These are phyloP conservation scores for Agrypnia vestita DNA, from an alignment of 1,140 invertebrate species.

Conservation along the genomic window DNA sequence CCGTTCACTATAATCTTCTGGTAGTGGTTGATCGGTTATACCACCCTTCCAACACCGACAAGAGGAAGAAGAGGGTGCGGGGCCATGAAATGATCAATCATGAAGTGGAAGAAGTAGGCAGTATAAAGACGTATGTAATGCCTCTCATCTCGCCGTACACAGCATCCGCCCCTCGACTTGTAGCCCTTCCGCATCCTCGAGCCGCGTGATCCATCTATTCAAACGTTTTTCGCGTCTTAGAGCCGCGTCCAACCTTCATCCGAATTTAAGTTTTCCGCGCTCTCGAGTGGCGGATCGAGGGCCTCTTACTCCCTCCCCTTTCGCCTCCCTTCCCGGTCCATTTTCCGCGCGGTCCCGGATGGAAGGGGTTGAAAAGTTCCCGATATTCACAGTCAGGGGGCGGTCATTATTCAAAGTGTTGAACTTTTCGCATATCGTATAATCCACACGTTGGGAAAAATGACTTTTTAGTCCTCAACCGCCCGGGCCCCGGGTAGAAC, in stretches of 20 bases:
- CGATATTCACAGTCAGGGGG: slow-evolving; percentile 35
- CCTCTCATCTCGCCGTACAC: not conserved
- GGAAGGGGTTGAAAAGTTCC: slow-evolving; percentile 20
- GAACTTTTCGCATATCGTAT: slow-evolving; percentile 46
- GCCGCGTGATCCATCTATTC: slow-evolving; percentile 10
- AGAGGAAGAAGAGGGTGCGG: too few relatives aligned
- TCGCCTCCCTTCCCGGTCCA: not conserved
- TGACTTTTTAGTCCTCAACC: not conserved
- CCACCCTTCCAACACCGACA: too few relatives aligned
- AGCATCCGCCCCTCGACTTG: not conserved
- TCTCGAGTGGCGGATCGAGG: slow-evolving; percentile 9
- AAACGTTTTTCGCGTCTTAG: slow-evolving; percentile 16
- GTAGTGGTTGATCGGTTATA: too few relatives aligned
- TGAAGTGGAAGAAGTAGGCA: too few relatives aligned
- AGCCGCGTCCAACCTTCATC: not conserved
- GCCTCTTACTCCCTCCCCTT: slow-evolving; percentile 11
- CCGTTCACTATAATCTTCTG: too few relatives aligned
- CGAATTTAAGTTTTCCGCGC: slow-evolving; percentile 17
- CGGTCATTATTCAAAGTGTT: slow-evolving; percentile 50
- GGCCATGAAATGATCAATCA: too few relatives aligned
- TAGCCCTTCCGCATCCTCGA: not conserved
- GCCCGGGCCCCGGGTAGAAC: not conserved
- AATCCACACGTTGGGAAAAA: slow-evolving; percentile 15
- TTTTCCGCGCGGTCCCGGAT: not conserved
- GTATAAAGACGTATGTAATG: too few relatives aligned